Conservation (phyloP, 1,140 invertebrate genomes). For the Atopsyche davidsoni region DNA sequence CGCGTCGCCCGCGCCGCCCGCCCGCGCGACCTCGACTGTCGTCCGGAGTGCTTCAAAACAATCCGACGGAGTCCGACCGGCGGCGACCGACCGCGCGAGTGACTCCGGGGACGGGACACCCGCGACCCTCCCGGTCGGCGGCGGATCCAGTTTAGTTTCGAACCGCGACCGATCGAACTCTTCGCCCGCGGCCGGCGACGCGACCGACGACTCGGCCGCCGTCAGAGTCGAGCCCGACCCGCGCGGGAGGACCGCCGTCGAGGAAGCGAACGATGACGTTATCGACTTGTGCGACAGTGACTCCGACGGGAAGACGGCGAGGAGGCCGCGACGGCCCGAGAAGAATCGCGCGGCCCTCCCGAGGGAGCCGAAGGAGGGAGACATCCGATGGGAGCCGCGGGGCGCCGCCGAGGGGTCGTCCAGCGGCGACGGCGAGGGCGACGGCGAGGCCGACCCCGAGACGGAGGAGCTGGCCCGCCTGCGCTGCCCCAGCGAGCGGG, state of each 20-base stretch:
- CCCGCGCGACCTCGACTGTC: conserved; percentile 46
- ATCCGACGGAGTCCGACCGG: conserved; percentile 27
- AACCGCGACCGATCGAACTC: not conserved
- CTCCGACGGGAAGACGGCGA: conserved; percentile 12
- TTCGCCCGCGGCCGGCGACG: conserved; percentile 35
- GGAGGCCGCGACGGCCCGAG: conserved; percentile 12
- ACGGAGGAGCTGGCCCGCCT: conserved; percentile 71
- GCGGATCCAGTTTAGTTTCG: too few species aligned
- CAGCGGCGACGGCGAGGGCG: conserved; percentile 38
- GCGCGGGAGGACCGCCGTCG: too few species aligned
- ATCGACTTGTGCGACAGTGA: conserved; percentile 32
- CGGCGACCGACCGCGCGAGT: conserved; percentile 13
- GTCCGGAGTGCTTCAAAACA: conserved; percentile 42
- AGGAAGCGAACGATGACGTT: conserved; percentile 33
- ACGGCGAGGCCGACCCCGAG: conserved; percentile 60
- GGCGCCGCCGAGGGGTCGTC: conserved; percentile 39
- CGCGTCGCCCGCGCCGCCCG: conserved; percentile 41
- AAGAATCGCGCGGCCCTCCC: conserved; percentile 19
- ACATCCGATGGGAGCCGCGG: conserved; percentile 18
- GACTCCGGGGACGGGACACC: conserved; percentile 12
- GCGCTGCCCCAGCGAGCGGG: conserved; percentile 78
- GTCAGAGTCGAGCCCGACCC: conserved; percentile 37
- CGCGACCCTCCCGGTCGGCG: too few species aligned
- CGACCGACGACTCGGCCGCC: conserved; percentile 41
- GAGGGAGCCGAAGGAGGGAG: conserved; percentile 14